A percentile compares a stretch with the other conserved stretches of the same genome.
Evolutionary conservation across 2,888 invertebrate species (phyloP).

Genomic region (Allacma fusca): DNA sequence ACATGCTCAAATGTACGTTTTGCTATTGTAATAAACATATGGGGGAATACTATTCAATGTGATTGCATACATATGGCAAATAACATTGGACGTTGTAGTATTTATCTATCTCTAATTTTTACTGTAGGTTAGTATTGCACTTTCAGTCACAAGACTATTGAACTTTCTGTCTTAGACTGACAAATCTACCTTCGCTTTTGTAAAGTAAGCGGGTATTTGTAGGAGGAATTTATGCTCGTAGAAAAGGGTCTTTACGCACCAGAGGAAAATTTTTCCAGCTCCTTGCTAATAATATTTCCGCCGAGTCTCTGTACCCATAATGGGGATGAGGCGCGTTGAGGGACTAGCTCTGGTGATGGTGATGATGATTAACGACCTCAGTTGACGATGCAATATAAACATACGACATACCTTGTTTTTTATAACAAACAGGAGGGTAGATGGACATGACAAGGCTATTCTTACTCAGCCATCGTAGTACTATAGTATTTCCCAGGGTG

Average conservation of each 20-base stretch:
- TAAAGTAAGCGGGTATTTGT: too few relatives aligned
- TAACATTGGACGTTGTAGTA: too few relatives aligned
- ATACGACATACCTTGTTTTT: conserved; percentile 1
- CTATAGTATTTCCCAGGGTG: too few relatives aligned
- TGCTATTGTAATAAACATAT: too few relatives aligned
- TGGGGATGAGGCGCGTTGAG: conserved; percentile 10
- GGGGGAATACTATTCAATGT: too few relatives aligned
- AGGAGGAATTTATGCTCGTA: too few relatives aligned
- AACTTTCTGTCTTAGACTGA: background rate
- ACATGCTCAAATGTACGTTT: too few relatives aligned
- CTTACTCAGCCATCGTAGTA: background rate
- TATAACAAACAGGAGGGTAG: conserved; percentile 2
- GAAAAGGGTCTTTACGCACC: too few relatives aligned
- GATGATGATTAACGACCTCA: conserved; percentile 44
- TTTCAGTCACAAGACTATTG: background rate
- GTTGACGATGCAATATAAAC: conserved; percentile 15
- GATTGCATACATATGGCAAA: too few relatives aligned
- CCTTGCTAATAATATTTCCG: conserved; percentile 6
- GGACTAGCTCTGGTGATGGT: conserved; percentile 25
- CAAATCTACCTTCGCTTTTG: too few relatives aligned
- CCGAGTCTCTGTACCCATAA: background rate
- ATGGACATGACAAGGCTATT: conserved; percentile 16
- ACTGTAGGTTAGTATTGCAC: background rate
- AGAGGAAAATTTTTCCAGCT: background rate
- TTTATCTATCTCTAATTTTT: too few relatives aligned